These are phyloP conservation scores for Brachypodius melanocephalos DNA, from an alignment of 2,113 vertebrate genomes.

Conservation along the genomic window DNA sequence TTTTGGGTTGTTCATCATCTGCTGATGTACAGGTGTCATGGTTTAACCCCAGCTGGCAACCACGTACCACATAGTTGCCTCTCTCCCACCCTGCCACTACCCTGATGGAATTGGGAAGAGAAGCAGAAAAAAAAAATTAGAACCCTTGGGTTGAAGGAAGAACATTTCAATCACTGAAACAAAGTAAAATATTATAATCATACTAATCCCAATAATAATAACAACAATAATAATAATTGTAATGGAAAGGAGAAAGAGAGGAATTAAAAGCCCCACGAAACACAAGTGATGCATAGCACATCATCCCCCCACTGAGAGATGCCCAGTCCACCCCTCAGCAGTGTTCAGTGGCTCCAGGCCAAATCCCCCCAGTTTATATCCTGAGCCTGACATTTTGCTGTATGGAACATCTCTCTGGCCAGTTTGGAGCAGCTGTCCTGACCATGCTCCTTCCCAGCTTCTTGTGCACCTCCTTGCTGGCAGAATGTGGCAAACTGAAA, in stretches of 20 bases:
- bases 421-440: not conserved
- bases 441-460: not conserved
- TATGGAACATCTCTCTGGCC: not conserved
- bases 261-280: not conserved
- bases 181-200: not conserved
- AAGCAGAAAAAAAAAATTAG: not conserved
- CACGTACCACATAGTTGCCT: not conserved
- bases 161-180: not conserved
- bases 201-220: not conserved
- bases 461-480: fast-evolving
- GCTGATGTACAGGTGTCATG: not conserved
- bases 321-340: not conserved
- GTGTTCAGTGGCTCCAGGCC: not conserved
- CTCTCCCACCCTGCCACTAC: not conserved
- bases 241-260: not conserved
- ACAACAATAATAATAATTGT: not conserved
- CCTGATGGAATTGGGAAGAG: not conserved
- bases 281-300: not conserved
- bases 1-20: not conserved
- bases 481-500: not conserved
- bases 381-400: not conserved
- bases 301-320: fast-evolving
- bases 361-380: not conserved
- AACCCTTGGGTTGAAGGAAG: not conserved
- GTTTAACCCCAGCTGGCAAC: not conserved